phyloP scores from a whole-genome alignment of 1,140 invertebrate species.

The Portunus trituberculatus region DNA sequence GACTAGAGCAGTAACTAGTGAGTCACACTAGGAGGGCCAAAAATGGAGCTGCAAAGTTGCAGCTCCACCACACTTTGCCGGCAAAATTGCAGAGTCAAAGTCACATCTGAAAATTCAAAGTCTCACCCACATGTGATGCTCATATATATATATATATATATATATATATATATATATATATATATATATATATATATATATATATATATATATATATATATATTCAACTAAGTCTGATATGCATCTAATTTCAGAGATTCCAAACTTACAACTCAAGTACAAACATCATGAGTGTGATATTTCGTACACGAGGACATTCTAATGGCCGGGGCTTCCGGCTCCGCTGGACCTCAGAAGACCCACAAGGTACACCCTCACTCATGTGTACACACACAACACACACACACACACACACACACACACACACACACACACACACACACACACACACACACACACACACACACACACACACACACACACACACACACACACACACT shows the following conservation, averaged over 20 bases:
- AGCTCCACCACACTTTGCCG: too few relatives aligned
- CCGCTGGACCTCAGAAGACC: conserved; percentile 70
- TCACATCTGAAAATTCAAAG: too few relatives aligned
- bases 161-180: too few relatives aligned
- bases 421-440: conserved; percentile 33
- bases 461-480: conserved; percentile 9
- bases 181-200: too few relatives aligned
- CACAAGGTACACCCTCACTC: conserved; percentile 37
- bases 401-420: conserved; percentile 39
- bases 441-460: conserved; percentile 5
- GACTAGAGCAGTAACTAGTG: too few relatives aligned
- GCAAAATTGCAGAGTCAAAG: too few relatives aligned
- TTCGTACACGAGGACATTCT: conserved; percentile 20
- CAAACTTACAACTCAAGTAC: conserved; percentile 65
- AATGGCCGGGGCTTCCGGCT: conserved; percentile 56
- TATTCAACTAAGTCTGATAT: too few relatives aligned
- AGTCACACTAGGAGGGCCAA: too few relatives aligned
- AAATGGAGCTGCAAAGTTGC: too few relatives aligned
- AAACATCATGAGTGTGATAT: conserved; percentile 40
- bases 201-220: not conserved
- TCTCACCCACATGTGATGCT: too few relatives aligned
- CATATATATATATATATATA: too few relatives aligned
- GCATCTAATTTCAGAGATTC: not conserved
- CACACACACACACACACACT: not conserved
- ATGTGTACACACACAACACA: not conserved